phyloP scores from a whole-genome alignment of 2,888 invertebrate genomes.

The Bellardia pandia region DNA sequence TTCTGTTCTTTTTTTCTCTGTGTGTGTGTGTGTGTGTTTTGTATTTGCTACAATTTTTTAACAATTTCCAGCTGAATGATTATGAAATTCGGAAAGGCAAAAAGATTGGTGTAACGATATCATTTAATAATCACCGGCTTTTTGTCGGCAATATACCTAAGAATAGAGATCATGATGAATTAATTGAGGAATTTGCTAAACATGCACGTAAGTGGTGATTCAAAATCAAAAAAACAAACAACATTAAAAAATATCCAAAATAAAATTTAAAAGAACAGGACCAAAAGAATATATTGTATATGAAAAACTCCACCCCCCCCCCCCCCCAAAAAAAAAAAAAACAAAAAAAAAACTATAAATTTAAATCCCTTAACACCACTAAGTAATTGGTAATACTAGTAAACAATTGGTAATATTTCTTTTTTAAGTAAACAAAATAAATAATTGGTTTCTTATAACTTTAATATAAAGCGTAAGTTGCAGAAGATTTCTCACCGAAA shows the following conservation, averaged over 20 bases:
- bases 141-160: conserved; percentile 99
- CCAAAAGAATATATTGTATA: conserved; percentile 28
- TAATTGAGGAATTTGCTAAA: conserved; percentile 99
- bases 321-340: conserved; percentile 34
- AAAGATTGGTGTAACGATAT: conserved; percentile 99
- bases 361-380: conserved; percentile 40
- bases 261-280: conserved; percentile 69
- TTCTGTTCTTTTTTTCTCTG: conserved; percentile 68
- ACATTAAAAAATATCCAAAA: conserved; percentile 71
- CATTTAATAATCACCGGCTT: conserved; percentile 99
- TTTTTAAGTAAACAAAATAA: conserved; percentile 24
- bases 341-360: conserved; percentile 44
- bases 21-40: conserved; percentile 78
- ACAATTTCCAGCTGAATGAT: conserved; percentile 98
- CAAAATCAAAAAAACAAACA: conserved; percentile 75
- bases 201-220: conserved; percentile 96
- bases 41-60: conserved; percentile 84
- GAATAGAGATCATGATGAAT: conserved; percentile 99
- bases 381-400: conserved; percentile 53
- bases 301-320: conserved; percentile 3
- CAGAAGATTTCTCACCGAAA: conserved; percentile 51
- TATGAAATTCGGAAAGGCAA: conserved; percentile 99
- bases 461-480: conserved; percentile 66
- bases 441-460: conserved; percentile 61
- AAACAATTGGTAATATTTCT: conserved; percentile 61